Percentiles rank a stretch among this genome's conserved stretches.
Evolutionary conservation across 2,113 vertebrate species (phyloP).

Genomic region (Podarcis raffonei): DNA sequence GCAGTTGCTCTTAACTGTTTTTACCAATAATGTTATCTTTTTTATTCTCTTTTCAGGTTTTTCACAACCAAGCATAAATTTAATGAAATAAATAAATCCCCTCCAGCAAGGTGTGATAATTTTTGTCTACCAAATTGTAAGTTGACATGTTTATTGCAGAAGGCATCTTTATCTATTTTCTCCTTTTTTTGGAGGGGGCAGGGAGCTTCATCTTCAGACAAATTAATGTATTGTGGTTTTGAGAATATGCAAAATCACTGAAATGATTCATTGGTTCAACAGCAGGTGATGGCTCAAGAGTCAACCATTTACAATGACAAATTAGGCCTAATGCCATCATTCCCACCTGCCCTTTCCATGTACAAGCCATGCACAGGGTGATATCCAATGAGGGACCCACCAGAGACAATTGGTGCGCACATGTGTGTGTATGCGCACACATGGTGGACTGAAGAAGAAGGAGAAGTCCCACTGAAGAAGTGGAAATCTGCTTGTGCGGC

Average conservation of each 20-base stretch:
- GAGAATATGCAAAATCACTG: background rate
- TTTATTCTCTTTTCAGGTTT: too few relatives aligned
- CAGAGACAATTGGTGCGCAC: too few relatives aligned
- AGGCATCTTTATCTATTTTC: background rate
- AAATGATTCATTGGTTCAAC: background rate
- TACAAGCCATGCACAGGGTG: background rate
- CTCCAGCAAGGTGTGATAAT: background rate
- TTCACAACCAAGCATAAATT: too few relatives aligned
- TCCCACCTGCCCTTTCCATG: background rate
- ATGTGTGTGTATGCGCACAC: too few relatives aligned
- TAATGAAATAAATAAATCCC: too few relatives aligned
- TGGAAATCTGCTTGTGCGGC: too few relatives aligned
- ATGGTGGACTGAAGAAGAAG: too few relatives aligned
- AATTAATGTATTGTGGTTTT: background rate
- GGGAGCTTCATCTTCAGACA: background rate
- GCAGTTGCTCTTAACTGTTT: too few relatives aligned
- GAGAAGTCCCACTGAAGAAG: too few relatives aligned
- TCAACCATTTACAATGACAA: background rate
- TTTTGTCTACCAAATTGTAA: background rate
- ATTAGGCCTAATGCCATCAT: background rate
- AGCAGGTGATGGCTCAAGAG: background rate
- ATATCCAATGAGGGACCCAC: too few relatives aligned
- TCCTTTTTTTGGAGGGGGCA: background rate
- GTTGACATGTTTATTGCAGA: background rate
- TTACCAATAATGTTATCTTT: too few relatives aligned